Evolutionary conservation across 2,888 invertebrate genomes (phyloP).

Genomic region (Mythimna ferrago): DNA sequence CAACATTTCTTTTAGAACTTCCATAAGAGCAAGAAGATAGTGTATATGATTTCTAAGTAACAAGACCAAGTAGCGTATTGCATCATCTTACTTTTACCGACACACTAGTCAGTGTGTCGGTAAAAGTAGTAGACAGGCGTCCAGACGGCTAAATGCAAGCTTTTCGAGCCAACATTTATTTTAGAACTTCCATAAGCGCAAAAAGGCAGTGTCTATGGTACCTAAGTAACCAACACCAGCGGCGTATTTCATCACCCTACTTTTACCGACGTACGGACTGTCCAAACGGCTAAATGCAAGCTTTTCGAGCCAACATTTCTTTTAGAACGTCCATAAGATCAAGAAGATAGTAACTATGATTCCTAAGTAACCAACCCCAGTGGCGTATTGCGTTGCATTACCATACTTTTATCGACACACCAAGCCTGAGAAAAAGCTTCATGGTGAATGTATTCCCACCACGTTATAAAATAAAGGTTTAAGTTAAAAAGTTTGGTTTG

Average conservation of each 20-base stretch:
- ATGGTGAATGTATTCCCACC: not conserved
- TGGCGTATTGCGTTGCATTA: constrained; percentile 8
- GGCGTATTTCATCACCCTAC: constrained; percentile 5
- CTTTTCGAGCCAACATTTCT: not conserved
- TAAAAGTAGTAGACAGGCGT: too few species aligned
- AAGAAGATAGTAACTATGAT: not conserved
- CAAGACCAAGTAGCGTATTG: not conserved
- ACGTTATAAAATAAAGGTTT: not conserved
- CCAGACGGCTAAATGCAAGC: not conserved
- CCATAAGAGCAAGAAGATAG: not conserved
- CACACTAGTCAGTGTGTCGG: too few species aligned
- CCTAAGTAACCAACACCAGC: not conserved
- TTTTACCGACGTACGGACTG: not conserved
- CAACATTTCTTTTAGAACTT: too few species aligned
- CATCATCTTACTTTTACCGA: constrained; percentile 12
- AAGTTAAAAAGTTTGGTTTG: not conserved
- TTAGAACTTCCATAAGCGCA: not conserved
- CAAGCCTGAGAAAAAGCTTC: not conserved
- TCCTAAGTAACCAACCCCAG: not conserved
- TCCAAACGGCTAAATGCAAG: not conserved
- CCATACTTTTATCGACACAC: not conserved
- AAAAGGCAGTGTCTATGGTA: not conserved
- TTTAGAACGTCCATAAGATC: too few species aligned
- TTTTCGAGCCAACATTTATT: not conserved
- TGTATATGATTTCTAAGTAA: not conserved